These are phyloP conservation scores for Mesorhabditis belari DNA, from an alignment of 2,888 invertebrate species.

Conservation along the genomic window DNA sequence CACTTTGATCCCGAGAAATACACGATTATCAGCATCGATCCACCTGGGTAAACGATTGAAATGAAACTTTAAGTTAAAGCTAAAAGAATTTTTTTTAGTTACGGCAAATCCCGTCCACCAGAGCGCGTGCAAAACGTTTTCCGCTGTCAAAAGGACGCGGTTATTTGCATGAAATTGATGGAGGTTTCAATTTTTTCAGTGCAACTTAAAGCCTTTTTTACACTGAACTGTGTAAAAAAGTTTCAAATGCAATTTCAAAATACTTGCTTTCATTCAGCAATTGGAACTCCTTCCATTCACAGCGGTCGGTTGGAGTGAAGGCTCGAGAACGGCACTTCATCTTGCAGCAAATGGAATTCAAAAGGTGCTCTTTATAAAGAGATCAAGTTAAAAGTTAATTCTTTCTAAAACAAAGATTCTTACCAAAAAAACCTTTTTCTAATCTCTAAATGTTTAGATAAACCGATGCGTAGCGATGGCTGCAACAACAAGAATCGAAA, in stretches of 20 bases:
- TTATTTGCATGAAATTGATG: conserved; percentile 47
- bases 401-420: too few species aligned
- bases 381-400: not conserved
- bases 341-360: conserved; percentile 41
- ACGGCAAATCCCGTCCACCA: conserved; percentile 34
- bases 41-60: conserved; percentile 41
- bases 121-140: conserved; percentile 48
- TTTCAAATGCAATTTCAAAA: too few species aligned
- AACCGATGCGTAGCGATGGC: not conserved
- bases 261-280: conserved; percentile 6
- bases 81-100: not conserved
- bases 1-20: conserved; percentile 39
- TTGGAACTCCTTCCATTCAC: conserved; percentile 30
- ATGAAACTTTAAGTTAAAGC: too few species aligned
- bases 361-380: conserved; percentile 10
- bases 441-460: too few species aligned
- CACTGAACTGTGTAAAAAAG: too few species aligned
- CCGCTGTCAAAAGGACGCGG: conserved; percentile 46
- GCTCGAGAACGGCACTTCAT: conserved; percentile 47
- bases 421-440: too few species aligned
- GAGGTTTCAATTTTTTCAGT: too few species aligned
- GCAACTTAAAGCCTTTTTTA: too few species aligned
- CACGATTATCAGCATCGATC: conserved; percentile 50
- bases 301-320: conserved; percentile 39
- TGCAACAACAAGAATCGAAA: not conserved